A percentile compares a stretch with the other conserved stretches of the same genome.
Conservation (phyloP, 2,797 vertebrate species). For the Tokudaia tokunoshimensis region DNA sequence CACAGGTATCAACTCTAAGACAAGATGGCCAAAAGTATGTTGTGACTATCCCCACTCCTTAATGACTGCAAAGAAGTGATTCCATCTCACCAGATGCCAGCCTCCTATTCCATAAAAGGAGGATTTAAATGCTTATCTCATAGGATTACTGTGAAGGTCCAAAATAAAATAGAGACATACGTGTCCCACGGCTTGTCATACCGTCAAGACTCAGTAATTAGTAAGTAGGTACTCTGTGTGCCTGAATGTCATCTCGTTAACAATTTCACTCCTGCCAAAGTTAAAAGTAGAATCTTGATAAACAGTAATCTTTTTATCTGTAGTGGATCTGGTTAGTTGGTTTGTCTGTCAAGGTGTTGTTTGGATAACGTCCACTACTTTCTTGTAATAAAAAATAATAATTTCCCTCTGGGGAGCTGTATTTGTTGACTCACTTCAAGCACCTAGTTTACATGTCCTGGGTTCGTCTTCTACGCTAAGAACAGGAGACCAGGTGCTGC, state of each 20-base stretch:
- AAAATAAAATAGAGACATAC: constrained; percentile 20
- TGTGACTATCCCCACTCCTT: not conserved
- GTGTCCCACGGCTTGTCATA: not conserved
- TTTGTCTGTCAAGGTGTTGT: not conserved
- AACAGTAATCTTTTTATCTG: not conserved
- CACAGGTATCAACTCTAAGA: not conserved
- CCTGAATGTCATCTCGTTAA: not conserved
- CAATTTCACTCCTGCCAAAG: not conserved
- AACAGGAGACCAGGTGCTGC: not conserved
- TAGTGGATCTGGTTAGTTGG: not conserved
- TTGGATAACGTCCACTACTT: not conserved
- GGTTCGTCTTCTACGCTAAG: not conserved
- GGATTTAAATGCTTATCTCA: not conserved
- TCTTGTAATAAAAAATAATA: not conserved
- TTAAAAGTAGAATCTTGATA: not conserved
- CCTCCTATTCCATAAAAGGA: not conserved
- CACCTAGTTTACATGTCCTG: not conserved
- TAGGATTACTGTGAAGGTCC: constrained; percentile 12
- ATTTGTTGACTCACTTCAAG: not conserved
- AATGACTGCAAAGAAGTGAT: not conserved
- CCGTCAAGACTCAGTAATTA: not conserved
- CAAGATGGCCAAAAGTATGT: not conserved
- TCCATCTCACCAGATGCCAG: not conserved
- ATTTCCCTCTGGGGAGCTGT: not conserved
- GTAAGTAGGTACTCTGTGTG: not conserved